These are phyloP conservation scores for Benthosema pterotum DNA, from an alignment of 2,797 vertebrate genomes.

Conservation along the genomic window DNA sequence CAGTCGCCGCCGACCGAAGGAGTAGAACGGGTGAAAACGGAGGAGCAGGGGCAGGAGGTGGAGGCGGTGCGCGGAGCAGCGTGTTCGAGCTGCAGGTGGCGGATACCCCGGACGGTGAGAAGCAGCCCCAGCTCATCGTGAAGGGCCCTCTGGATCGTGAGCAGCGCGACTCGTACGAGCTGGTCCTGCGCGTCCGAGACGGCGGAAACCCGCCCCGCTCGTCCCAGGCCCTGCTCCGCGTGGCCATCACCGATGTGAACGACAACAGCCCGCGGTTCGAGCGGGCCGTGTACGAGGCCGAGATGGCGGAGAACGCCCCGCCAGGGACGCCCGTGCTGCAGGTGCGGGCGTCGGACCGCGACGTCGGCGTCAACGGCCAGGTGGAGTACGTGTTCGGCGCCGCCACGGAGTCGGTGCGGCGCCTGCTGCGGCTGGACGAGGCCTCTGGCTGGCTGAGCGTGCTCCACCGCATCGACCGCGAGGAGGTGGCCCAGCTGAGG, in stretches of 20 bases:
- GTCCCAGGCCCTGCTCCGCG: constrained; percentile 91
- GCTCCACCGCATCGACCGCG: constrained; percentile 92
- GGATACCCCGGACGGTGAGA: constrained; percentile 95
- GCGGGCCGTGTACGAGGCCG: constrained; percentile 91
- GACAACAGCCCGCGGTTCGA: constrained; percentile 97
- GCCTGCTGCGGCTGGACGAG: constrained; percentile 90
- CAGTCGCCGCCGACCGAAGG: constrained; percentile 71
- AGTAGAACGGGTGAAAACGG: constrained; percentile 71
- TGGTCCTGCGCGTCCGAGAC: constrained; percentile 91
- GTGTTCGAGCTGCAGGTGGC: constrained; percentile 97
- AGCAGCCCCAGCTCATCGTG: constrained; percentile 96
- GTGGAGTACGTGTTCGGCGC: constrained; percentile 96
- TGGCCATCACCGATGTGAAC: constrained; percentile 97
- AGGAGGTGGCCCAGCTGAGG: constrained; percentile 92
- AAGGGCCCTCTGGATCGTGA: constrained; percentile 94
- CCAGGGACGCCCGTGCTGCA: constrained; percentile 95
- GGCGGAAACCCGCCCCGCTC: constrained; percentile 92
- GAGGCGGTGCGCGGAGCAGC: constrained; percentile 78
- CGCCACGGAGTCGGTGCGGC: constrained; percentile 89
- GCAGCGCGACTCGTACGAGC: constrained; percentile 92
- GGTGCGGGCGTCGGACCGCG: constrained; percentile 89
- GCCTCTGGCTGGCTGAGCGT: constrained; percentile 94
- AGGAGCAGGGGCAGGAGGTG: constrained; percentile 55
- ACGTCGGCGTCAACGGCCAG: constrained; percentile 95
- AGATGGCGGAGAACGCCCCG: constrained; percentile 93